Evolutionary conservation across 2,888 invertebrate species (phyloP).

Genomic region (Napeogenes sylphis): DNA sequence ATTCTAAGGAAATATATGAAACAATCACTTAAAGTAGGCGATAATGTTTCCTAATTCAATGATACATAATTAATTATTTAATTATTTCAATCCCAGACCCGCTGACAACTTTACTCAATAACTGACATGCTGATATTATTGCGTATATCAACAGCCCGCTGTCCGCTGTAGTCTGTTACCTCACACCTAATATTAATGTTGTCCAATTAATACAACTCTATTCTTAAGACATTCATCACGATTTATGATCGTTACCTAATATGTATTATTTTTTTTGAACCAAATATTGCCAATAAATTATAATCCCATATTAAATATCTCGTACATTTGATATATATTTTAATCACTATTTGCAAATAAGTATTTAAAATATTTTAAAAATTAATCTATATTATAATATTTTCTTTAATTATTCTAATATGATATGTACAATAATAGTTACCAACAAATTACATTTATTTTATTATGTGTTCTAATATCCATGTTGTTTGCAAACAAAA

Average conservation of each 20-base stretch:
- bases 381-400: too few relatives aligned
- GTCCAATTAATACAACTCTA: conserved; percentile 68
- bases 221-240: conserved; percentile 69
- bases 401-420: too few relatives aligned
- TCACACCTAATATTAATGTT: conserved; percentile 65
- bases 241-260: conserved; percentile 57
- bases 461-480: too few relatives aligned
- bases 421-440: too few relatives aligned
- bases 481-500: too few relatives aligned
- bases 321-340: too few relatives aligned
- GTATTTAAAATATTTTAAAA: too few relatives aligned
- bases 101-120: conserved; percentile 33
- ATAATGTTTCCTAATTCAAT: conserved; percentile 1
- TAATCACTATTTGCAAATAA: too few relatives aligned
- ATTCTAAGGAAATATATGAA: neutral
- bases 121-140: conserved; percentile 36
- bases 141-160: conserved; percentile 33
- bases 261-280: conserved; percentile 53
- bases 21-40: neutral
- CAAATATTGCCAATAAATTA: conserved; percentile 21
- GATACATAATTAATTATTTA: conserved; percentile 6
- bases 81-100: conserved; percentile 9
- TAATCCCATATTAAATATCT: too few relatives aligned
- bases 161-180: conserved; percentile 42
- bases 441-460: too few relatives aligned